phyloP scores from a whole-genome alignment of 2,888 invertebrate genomes.

The Escarpia spicata region DNA sequence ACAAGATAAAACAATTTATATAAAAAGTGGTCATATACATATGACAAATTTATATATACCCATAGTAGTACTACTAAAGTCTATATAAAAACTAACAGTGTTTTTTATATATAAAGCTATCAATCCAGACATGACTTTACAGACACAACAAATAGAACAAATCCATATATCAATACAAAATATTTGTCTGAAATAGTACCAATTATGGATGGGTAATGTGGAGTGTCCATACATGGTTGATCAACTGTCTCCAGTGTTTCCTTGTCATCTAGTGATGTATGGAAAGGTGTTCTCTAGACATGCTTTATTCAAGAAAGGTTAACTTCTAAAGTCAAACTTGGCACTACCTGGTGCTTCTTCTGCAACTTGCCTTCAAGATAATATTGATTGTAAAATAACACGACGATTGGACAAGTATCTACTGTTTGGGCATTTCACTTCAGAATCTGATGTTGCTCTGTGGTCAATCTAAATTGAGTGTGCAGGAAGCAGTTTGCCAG shows the following conservation, averaged over 20 bases:
- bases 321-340: neutral
- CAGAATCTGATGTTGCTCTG: neutral
- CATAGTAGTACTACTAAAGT: neutral
- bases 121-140: too few species aligned
- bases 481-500: slow-evolving; percentile 87
- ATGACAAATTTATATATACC: too few species aligned
- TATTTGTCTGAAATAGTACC: neutral
- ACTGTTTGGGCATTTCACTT: neutral
- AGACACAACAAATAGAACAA: too few species aligned
- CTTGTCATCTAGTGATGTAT: neutral
- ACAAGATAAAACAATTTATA: neutral
- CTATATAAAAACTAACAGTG: neutral
- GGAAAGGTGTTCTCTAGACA: neutral
- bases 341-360: neutral
- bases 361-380: neutral
- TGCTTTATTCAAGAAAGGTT: too few species aligned
- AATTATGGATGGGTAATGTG: neutral
- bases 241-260: neutral
- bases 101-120: neutral
- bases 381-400: neutral
- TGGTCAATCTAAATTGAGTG: slow-evolving; percentile 24
- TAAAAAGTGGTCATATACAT: too few species aligned
- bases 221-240: neutral
- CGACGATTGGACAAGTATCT: neutral
- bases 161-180: too few species aligned